These are phyloP conservation scores for Monopis laevigella DNA, from an alignment of 2,888 invertebrate species.

Conservation along the genomic window DNA sequence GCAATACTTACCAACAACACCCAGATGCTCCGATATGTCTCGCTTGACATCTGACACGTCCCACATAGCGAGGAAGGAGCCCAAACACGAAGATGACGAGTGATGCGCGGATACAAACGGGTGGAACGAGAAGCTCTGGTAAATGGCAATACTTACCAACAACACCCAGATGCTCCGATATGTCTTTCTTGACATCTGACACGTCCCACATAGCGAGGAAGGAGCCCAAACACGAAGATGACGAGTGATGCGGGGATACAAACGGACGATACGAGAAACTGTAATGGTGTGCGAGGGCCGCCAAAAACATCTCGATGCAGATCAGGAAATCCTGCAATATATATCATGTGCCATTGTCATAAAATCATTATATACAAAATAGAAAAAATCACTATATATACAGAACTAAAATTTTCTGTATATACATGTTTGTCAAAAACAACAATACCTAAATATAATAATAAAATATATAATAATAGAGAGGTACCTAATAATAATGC, in stretches of 20 bases:
- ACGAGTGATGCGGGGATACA: slow-evolving; percentile 59
- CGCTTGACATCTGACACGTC: slow-evolving; percentile 95
- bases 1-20: slow-evolving; percentile 77
- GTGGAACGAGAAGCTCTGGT: slow-evolving; percentile 94
- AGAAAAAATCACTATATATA: too few species aligned
- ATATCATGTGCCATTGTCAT: too few species aligned
- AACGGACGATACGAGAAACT: slow-evolving; percentile 95
- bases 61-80: slow-evolving; percentile 92
- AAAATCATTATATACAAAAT: too few species aligned
- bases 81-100: slow-evolving; percentile 71
- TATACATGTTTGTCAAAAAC: too few species aligned
- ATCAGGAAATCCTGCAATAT: slow-evolving; percentile 87
- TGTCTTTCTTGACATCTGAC: slow-evolving; percentile 93
- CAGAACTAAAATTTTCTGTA: too few species aligned
- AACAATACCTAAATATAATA: too few species aligned
- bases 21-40: slow-evolving; percentile 92
- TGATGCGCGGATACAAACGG: slow-evolving; percentile 73
- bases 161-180: slow-evolving; percentile 91
- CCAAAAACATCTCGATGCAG: slow-evolving; percentile 98
- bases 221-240: slow-evolving; percentile 76
- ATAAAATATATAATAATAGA: too few species aligned
- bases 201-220: slow-evolving; percentile 96
- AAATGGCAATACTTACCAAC: slow-evolving; percentile 73
- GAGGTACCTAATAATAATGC: too few species aligned
- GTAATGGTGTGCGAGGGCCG: slow-evolving; percentile 94